Base-by-base conservation (phyloP, 1,140 invertebrate species). In the Tetramorium simillimum region DNA sequence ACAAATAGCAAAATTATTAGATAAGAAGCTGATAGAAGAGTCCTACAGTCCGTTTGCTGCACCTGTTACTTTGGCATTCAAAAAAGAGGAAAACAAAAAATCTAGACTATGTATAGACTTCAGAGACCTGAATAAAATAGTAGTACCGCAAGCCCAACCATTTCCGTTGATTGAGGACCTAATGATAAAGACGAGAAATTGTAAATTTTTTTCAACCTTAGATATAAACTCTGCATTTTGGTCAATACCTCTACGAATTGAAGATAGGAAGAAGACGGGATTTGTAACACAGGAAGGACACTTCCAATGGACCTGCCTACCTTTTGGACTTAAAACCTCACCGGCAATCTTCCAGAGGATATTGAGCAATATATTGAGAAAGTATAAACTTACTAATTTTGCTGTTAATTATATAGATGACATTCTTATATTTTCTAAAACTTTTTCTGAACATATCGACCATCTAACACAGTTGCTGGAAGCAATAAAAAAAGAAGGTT, bases 161-260 rank as follows among this genome's bases (percentile, higher is more conserved):
- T 77, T 77, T 2, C 40, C 58, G 0, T 16, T 62, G 7, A 77
- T 77, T 1, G 21, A 77, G 1, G 75, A 77, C 1, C 1, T 77
- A 28, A 49, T 46, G 10, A 14, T 24, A 16, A 62, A 62, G 24
- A n/a, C 56, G 4, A 77, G 37, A 10, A 16, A 77, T 9, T 77
- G 75, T 1, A 46, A 46, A 28, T 62, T 7, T 33, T 77, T 77
- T 16, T 62, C 75, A 5, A 77, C 56, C 3, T 10, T 63, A 0
- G 75, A 77, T 12, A 77, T 77, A 40, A 81, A 81, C 33, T 82
- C 78, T 33, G 78, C 78, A 24, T 82, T 82, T 14, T 70, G 78
- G 77, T 28, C 72, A 24, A 69, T 75, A 5, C 85, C 58, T 28
- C 14, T 70, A 2, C 16, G 12, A 5, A 56, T 82, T 7, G 65